Evolutionary conservation across 2,797 vertebrate species (phyloP), one percentile per base, ranked within the genome.

Genomic region (Acridotheres tristis): DNA sequence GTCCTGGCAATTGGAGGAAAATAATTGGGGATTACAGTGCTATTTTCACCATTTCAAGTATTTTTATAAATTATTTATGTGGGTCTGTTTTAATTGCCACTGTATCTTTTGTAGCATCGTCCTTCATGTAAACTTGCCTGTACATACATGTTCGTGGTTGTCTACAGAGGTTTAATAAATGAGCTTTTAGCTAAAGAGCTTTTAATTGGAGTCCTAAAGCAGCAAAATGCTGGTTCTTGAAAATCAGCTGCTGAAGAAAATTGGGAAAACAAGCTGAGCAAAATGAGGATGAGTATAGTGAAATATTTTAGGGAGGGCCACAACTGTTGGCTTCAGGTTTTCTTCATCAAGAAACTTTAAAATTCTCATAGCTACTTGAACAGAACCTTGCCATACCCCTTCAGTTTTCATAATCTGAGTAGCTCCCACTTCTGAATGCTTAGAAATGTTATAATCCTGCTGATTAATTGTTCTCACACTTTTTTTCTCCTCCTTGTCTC

Each of bases 81-180:
- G 89, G 91, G 90, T 97, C 88, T 29, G 47, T 97, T 97, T 97
- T 98, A 97, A 97, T 95, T 96, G 93, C 94, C 95, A 93, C 96
- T 95, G 81, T 95, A 92, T 92, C 86, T 96, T 98, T 98, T 98
- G 94, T 98, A 98, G 96, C 81, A 89, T 96, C 32, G 36, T 95
- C 93, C 96, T 93, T 95, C 96, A 61, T 91, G 92, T 94, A 89
- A 96, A 96, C 96, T 96, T 96, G 84, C 97, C 97, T 96, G 93
- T 98, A 96, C 95, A 97, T 96, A 96, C 65, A 19, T 96, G 88
- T 88, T 79, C 50, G 34, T 94, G 94, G 94, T 96, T 97, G 90
- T 96, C 96, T 97, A 97, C 97, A 97, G 95, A 97, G 83, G 96
- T 97, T 98, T 98, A 98, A 98, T 98, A 98, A 98, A 98, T 94